phyloP scores from a whole-genome alignment of 1,140 invertebrate genomes.

The Drosophila tani region DNA sequence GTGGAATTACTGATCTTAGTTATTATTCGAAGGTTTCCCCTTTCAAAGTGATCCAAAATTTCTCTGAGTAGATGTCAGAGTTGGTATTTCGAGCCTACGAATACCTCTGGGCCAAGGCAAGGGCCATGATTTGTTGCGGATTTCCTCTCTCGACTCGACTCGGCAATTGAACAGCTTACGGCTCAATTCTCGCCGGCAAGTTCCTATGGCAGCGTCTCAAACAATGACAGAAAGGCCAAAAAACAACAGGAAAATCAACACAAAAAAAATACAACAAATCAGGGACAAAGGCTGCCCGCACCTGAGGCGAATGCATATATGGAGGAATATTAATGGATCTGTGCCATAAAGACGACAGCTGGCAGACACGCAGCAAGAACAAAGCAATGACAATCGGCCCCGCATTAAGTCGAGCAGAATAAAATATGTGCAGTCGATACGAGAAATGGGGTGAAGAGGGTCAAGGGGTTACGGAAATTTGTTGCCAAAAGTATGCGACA shows the following conservation, averaged over 20 bases:
- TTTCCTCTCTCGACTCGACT: constrained; percentile 44
- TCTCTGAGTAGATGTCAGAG: neutral
- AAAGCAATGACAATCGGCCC: constrained; percentile 62
- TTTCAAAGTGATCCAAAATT: neutral
- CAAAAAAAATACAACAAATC: constrained; percentile 9
- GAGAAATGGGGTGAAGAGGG: constrained; percentile 46
- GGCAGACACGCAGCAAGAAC: constrained; percentile 71
- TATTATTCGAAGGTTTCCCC: neutral
- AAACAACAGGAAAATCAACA: neutral
- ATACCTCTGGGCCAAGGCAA: constrained; percentile 49
- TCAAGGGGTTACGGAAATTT: constrained; percentile 72
- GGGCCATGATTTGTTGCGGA: constrained; percentile 73
- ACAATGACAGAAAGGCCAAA: constrained; percentile 49
- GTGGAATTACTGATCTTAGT: neutral
- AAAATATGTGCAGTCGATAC: constrained; percentile 64
- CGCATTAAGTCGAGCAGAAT: constrained; percentile 79
- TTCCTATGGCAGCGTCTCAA: constrained; percentile 57
- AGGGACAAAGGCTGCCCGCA: constrained; percentile 42
- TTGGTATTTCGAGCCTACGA: neutral
- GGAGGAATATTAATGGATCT: constrained; percentile 75
- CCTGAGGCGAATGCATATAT: constrained; percentile 56
- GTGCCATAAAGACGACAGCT: constrained; percentile 79
- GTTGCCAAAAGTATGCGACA: constrained; percentile 76
- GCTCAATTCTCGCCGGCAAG: constrained; percentile 62
- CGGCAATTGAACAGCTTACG: constrained; percentile 59